These are phyloP conservation scores for Bolborhynchus lineola DNA, from an alignment of 2,113 vertebrate genomes.

Conservation along the genomic window DNA sequence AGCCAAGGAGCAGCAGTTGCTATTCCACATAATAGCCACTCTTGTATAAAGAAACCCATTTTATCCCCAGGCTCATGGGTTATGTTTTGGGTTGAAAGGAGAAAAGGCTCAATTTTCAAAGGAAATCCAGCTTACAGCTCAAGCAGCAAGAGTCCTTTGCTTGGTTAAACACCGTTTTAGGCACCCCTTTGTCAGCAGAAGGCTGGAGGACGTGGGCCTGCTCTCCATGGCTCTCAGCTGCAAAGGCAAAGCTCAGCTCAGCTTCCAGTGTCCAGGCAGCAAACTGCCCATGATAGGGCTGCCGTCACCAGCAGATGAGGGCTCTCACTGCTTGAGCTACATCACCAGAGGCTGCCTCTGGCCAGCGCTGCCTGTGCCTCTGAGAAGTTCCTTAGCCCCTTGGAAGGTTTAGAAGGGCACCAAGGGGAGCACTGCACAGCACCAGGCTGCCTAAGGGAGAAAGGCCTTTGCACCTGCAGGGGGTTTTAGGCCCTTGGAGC, in stretches of 20 bases:
- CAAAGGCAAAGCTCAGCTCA: not conserved
- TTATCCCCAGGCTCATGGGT: not conserved
- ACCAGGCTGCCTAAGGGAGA: not conserved
- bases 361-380: not conserved
- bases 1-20: not conserved
- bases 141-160: not conserved
- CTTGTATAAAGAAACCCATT: not conserved
- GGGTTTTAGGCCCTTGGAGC: not conserved
- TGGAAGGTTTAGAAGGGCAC: not conserved
- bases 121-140: not conserved
- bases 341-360: not conserved
- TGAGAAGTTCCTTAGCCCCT: no score
- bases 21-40: not conserved
- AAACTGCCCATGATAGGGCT: not conserved
- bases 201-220: not conserved
- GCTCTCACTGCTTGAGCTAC: not conserved
- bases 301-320: not conserved
- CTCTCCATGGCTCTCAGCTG: not conserved
- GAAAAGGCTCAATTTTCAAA: not conserved
- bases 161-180: not conserved
- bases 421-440: not conserved
- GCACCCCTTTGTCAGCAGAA: not conserved
- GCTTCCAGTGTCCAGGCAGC: not conserved
- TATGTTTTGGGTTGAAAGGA: not conserved
- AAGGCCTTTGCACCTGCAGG: not conserved